These are phyloP conservation scores for Cyclura pinguis DNA, from an alignment of 2,797 vertebrate genomes.

Conservation along the genomic window DNA sequence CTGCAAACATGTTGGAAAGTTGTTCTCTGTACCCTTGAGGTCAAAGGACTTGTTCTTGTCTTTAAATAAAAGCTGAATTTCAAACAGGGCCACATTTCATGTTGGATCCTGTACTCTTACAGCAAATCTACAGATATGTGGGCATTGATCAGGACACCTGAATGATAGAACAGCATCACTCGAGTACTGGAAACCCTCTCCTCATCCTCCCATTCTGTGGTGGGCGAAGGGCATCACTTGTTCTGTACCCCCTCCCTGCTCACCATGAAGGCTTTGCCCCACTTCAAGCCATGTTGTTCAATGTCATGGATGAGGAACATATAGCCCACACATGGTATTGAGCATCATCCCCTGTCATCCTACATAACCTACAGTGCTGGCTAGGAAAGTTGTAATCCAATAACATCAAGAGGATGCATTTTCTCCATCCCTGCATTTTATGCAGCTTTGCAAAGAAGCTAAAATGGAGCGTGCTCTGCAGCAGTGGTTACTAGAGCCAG, in stretches of 20 bases:
- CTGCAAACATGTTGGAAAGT: background rate
- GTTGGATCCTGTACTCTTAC: too few relatives aligned
- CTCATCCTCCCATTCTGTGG: background rate
- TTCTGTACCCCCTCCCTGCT: background rate
- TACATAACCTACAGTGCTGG: too few relatives aligned
- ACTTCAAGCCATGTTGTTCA: background rate
- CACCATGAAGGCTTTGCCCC: background rate
- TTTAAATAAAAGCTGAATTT: background rate
- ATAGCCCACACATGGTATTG: background rate
- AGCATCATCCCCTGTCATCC: background rate
- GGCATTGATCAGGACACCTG: background rate
- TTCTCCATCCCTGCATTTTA: background rate
- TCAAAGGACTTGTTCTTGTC: background rate
- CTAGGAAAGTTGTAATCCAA: background rate
- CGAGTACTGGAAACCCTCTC: too few relatives aligned
- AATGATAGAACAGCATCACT: background rate
- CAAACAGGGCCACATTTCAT: background rate
- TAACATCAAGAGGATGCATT: too few relatives aligned
- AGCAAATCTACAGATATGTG: background rate
- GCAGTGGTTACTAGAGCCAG: background rate
- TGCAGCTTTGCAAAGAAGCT: too few relatives aligned
- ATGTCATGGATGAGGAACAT: background rate
- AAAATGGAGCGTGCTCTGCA: background rate
- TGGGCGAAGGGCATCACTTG: background rate
- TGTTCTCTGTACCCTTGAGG: background rate